Percentiles rank a stretch among this genome's conserved stretches.
Conservation (phyloP, 35 echinoderm and acorn worm species). For the Lytechinus variegatus region DNA sequence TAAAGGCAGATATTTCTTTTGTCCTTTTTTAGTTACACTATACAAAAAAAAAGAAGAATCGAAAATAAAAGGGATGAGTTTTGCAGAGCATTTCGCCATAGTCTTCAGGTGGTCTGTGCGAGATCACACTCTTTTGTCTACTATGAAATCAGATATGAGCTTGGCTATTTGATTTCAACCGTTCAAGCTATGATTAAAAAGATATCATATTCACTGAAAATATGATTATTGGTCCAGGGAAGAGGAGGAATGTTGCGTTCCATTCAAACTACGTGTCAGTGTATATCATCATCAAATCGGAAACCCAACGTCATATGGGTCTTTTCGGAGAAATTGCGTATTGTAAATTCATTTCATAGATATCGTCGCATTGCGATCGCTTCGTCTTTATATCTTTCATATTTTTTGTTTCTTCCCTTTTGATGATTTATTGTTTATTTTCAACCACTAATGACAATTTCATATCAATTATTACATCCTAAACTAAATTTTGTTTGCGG, state of each 20-base stretch:
- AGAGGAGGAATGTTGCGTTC: neutral
- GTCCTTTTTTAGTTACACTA: no score
- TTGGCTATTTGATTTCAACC: neutral
- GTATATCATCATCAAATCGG: neutral
- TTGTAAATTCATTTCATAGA: neutral
- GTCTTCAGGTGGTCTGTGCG: neutral
- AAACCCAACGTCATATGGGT: neutral
- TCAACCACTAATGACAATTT: neutral
- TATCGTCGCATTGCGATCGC: neutral
- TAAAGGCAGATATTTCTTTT: no score
- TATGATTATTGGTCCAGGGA: neutral
- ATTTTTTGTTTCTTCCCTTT: neutral
- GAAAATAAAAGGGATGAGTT: neutral
- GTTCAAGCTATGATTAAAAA: neutral
- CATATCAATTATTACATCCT: neutral
- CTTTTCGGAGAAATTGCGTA: neutral
- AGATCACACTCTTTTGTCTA: neutral
- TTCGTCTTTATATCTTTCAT: neutral
- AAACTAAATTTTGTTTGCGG: neutral
- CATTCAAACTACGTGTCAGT: neutral
- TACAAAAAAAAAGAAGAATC: neutral
- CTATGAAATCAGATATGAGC: neutral
- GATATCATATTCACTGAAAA: slow-evolving; percentile 4
- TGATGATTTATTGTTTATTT: neutral
- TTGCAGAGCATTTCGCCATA: neutral